phyloP scores from a whole-genome alignment of 2,113 vertebrate species.

The Vulpes vulpes region DNA sequence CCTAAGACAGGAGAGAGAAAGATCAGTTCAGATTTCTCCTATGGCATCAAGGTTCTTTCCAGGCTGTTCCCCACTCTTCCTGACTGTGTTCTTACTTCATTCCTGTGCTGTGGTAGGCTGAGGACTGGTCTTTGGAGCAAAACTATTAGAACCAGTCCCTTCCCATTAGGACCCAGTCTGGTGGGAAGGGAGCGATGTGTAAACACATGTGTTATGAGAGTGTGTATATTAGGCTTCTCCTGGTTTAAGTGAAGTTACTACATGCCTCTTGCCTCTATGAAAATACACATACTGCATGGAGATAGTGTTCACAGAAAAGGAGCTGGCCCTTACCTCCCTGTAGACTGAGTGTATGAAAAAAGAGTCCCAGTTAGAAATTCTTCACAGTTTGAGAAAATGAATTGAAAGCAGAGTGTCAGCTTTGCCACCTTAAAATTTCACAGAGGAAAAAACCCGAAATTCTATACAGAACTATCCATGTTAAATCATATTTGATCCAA shows the following conservation, averaged over 20 bases:
- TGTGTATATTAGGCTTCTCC: background rate
- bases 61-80: background rate
- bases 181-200: background rate
- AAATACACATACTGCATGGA: background rate
- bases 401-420: conserved; percentile 1
- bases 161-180: background rate
- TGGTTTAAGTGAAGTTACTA: conserved; percentile 3
- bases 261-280: background rate
- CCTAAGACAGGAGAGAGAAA: background rate
- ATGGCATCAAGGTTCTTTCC: background rate
- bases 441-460: background rate
- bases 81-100: background rate
- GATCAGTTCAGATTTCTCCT: background rate
- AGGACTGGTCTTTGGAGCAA: background rate
- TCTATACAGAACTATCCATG: background rate
- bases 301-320: background rate
- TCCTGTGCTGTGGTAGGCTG: background rate
- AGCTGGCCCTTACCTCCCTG: background rate
- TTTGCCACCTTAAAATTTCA: conserved; percentile 34
- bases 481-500: background rate
- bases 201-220: background rate
- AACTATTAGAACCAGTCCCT: background rate
- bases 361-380: background rate
- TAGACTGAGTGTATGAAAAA: background rate
- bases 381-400: background rate